These are phyloP conservation scores for Sylvilagus bachmani DNA, from an alignment of 2,113 vertebrate genomes.

Conservation along the genomic window DNA sequence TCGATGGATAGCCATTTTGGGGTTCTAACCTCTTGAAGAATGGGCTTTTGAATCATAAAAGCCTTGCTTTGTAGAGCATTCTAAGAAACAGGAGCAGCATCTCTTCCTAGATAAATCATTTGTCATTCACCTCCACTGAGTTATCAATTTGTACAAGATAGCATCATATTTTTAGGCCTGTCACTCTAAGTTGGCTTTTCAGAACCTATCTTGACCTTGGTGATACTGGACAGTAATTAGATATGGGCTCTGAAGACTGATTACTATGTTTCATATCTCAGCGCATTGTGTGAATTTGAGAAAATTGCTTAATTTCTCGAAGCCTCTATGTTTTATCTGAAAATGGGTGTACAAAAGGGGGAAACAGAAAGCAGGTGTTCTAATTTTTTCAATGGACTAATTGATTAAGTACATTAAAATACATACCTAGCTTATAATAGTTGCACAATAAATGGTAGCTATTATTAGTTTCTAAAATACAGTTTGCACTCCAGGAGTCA, in stretches of 20 bases:
- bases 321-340: neutral
- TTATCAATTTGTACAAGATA: neutral
- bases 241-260: neutral
- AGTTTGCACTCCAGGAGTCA: neutral
- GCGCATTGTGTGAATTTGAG: neutral
- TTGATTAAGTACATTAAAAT: neutral
- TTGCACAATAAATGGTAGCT: neutral
- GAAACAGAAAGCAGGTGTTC: neutral
- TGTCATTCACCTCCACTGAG: neutral
- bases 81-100: neutral
- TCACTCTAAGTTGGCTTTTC: neutral
- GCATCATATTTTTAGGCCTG: neutral
- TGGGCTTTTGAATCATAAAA: neutral
- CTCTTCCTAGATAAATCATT: neutral
- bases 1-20: neutral
- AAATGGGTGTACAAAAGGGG: too few species aligned
- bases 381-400: neutral
- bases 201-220: too few species aligned
- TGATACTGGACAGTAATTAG: neutral
- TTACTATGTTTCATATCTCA: neutral
- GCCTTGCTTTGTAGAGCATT: neutral
- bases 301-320: neutral
- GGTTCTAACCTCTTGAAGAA: neutral
- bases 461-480: neutral
- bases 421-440: neutral